Base-by-base conservation (phyloP, 2,888 invertebrate species). In the Anoncus sp. region DNA sequence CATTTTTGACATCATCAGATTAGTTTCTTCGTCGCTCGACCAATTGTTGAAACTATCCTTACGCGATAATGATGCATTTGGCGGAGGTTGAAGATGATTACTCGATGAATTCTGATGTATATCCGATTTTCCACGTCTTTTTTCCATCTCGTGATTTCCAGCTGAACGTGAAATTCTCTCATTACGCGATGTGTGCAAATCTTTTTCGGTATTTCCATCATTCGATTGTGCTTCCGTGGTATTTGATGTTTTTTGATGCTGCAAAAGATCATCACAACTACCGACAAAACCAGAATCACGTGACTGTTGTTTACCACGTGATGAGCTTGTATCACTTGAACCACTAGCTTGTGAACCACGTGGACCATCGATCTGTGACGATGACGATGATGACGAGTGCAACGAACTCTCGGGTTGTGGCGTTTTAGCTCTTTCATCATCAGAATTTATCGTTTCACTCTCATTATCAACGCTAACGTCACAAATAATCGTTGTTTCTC, bases 1-100 rank as follows among this genome's bases (percentile, higher is more conserved):
- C 97, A 98, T 97, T 92, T 97, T 97, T 43, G 96, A 96, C 97
- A 98, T 98, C 97, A 98, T 98, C 53, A 97, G 92, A 90, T 98
- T 98, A 2, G 97, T 98, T 92, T 98, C 98, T 89, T 98, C 98
- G 87, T 98, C 97, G 3, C 97, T 97, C 81, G 97, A 97, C 97
- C 97, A 98, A 88, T 97, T 97, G 89, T 97, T 97, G 92, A 97
- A 97, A 89, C 97, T 97, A 90, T 97, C 97, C 91, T 97, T 97
- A 80, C 97, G 93, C 43, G 95, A 95, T 31, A 97, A 91, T 14
- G 95, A 93, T 7, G 90, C 89, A 83, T 92, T 93, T 62, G 93
- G 92, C 65, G 93, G 92, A 12, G 94, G 93, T 45, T 93, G 92
- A 2, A 94, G 93, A 38, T 93, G 80, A 35, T 93, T 80, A 43